Conservation (phyloP, 2,113 vertebrate genomes). For the Corythoichthys intestinalis region DNA sequence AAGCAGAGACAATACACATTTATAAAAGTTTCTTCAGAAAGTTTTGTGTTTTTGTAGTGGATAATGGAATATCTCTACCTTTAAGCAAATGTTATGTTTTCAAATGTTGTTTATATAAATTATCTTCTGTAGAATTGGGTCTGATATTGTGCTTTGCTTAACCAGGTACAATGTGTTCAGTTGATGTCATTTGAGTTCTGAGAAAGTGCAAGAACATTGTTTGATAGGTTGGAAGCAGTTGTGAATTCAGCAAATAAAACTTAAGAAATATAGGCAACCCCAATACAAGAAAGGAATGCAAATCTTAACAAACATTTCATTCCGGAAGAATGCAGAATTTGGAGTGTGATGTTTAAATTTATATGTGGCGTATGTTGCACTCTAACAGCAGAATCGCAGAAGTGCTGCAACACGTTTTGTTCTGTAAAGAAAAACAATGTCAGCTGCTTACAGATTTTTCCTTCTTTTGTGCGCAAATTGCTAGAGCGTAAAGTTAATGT, state of each 20-base stretch:
- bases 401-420: slow-evolving; percentile 46
- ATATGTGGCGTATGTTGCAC: slow-evolving; percentile 27
- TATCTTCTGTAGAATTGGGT: not conserved
- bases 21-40: slow-evolving; percentile 40
- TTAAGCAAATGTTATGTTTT: not conserved
- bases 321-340: slow-evolving; percentile 42
- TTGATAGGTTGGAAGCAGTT: not conserved
- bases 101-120: not conserved
- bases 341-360: slow-evolving; percentile 19
- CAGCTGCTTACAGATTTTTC: slow-evolving; percentile 12
- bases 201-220: slow-evolving; percentile 2
- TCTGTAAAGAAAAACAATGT: slow-evolving; percentile 45
- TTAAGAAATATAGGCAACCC: not conserved
- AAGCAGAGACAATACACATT: not conserved
- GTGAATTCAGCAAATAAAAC: slow-evolving; percentile 23
- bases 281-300: not conserved
- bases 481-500: not conserved
- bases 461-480: slow-evolving; percentile 31
- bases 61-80: not conserved
- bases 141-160: not conserved
- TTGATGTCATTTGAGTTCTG: slow-evolving; percentile 15
- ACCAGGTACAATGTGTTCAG: not conserved
- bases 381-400: slow-evolving; percentile 40
- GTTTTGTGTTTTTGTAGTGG: slow-evolving; percentile 16
- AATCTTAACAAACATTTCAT: slow-evolving; percentile 7